These are phyloP conservation scores for Gastrophryne carolinensis DNA, from an alignment of 2,797 vertebrate genomes.

Conservation along the genomic window DNA sequence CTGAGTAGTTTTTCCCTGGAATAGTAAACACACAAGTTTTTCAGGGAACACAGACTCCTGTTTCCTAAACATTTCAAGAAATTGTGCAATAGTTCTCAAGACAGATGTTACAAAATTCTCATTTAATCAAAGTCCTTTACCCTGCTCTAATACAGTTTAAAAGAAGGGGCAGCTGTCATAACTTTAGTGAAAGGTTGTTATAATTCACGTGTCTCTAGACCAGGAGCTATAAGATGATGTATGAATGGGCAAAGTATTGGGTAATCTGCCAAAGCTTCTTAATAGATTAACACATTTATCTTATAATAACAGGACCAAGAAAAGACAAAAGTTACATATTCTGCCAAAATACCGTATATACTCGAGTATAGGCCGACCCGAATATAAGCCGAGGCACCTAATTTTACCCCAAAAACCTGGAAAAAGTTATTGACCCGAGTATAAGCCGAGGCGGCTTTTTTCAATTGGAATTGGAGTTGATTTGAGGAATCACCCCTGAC, in stretches of 20 bases:
- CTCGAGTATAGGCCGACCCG: too few species aligned
- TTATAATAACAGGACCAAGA: background rate
- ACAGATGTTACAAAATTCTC: conserved; percentile 27
- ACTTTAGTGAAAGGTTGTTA: background rate
- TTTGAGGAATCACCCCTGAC: too few species aligned
- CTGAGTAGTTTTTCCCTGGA: background rate
- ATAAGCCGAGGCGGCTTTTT: too few species aligned
- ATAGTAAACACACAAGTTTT: conserved; percentile 4
- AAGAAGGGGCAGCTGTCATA: background rate
- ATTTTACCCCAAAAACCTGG: too few species aligned
- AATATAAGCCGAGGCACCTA: too few species aligned
- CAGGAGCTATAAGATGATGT: background rate
- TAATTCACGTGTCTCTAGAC: background rate
- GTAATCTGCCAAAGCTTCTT: background rate
- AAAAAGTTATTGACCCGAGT: too few species aligned
- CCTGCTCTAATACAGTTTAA: background rate
- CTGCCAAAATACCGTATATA: too few species aligned
- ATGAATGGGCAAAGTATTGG: background rate
- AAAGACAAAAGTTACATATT: background rate
- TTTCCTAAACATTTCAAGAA: conserved; percentile 4
- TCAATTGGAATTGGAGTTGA: too few species aligned
- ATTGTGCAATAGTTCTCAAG: conserved; percentile 29
- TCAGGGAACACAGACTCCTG: background rate
- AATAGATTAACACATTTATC: background rate
- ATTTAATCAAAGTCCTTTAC: conserved; percentile 16